Evolutionary conservation across 92 coral and sea anemone species (phyloP).

Genomic region (Parazoanthus swiftii): DNA sequence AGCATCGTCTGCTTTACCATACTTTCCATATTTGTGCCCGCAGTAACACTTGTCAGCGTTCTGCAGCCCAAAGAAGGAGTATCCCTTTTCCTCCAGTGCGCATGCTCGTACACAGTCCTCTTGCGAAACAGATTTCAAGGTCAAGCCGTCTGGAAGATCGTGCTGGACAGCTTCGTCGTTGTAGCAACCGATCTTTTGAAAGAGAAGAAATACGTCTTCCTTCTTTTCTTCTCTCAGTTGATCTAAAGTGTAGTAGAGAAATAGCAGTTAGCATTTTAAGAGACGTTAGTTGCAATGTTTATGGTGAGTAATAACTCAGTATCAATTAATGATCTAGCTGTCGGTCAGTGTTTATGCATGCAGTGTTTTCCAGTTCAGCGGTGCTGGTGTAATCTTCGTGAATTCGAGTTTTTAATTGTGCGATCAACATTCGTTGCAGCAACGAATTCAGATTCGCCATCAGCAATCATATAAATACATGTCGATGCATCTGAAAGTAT

Average conservation of each 20-base stretch:
- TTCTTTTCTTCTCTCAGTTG: conserved; percentile 84
- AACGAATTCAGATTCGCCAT: too few species aligned
- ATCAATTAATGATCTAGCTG: background rate
- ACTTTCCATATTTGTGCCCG: conserved; percentile 90
- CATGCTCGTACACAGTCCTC: conserved; percentile 96
- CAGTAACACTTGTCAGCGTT: conserved; percentile 91
- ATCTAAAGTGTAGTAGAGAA: conserved; percentile 43
- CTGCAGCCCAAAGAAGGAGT: conserved; percentile 93
- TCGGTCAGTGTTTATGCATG: too few species aligned
- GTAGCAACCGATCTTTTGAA: conserved; percentile 97
- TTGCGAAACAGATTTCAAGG: conserved; percentile 79
- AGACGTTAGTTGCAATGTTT: background rate
- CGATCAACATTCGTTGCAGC: too few species aligned
- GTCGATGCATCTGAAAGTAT: too few species aligned
- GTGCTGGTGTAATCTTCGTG: too few species aligned
- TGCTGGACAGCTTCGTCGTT: conserved; percentile 68
- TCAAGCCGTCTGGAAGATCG: conserved; percentile 70
- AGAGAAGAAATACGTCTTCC: conserved; percentile 89
- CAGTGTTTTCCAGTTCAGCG: too few species aligned
- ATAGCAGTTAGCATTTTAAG: background rate
- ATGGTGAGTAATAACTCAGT: background rate
- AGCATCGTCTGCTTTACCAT: conserved; percentile 81
- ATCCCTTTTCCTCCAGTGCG: conserved; percentile 90
- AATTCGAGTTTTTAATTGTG: too few species aligned
- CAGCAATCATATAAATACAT: too few species aligned